phyloP scores from a whole-genome alignment of 2,113 vertebrate species.

The Sus scrofa region T2T-Sscrofa CM000819.6:10801501-10802000 shows the following conservation, averaged over 20 bases:
- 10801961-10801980: neutral
- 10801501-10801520: too few relatives aligned
- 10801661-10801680: too few relatives aligned
- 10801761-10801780: neutral
- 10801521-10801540: too few relatives aligned
- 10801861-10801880: neutral
- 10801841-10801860: neutral
- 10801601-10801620: too few relatives aligned
- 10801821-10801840: neutral
- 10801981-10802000: neutral
- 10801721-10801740: neutral
- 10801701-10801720: neutral
- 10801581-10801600: too few relatives aligned
- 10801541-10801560: too few relatives aligned
- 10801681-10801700: too few relatives aligned
- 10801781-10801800: neutral
- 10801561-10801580: too few relatives aligned
- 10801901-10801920: neutral
- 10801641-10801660: too few relatives aligned
- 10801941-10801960: neutral
- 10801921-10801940: fast-evolving
- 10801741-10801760: neutral
- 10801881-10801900: neutral
- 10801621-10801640: too few relatives aligned
- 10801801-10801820: neutral